Conservation (phyloP, 2,113 vertebrate genomes). For the Glaucomys volans region DNA sequence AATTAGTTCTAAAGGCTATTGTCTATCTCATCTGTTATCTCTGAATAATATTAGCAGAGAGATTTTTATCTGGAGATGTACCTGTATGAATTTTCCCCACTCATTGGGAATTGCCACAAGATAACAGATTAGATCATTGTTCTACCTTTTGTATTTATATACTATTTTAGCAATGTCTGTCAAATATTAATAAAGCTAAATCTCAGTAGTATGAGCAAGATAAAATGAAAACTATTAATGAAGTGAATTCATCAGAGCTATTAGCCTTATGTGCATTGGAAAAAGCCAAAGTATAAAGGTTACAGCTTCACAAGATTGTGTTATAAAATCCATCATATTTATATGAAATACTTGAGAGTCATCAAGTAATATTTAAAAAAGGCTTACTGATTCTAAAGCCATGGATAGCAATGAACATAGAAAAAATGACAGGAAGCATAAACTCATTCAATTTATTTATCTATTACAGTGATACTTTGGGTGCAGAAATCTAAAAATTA, state of each 20-base stretch:
- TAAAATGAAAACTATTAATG: conserved; percentile 83
- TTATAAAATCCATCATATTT: background rate
- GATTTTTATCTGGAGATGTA: conserved; percentile 30
- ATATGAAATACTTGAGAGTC: background rate
- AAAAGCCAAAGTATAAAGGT: background rate
- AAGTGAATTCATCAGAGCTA: conserved; percentile 75
- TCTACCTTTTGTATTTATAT: conserved; percentile 73
- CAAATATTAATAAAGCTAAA: conserved; percentile 82
- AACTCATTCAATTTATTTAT: background rate
- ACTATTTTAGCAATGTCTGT: conserved; percentile 74
- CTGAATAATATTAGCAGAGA: conserved; percentile 9
- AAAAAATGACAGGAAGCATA: background rate
- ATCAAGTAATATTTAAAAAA: background rate
- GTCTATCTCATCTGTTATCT: conserved; percentile 14
- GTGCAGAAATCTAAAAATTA: background rate
- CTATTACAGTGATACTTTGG: background rate
- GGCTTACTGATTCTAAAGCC: background rate
- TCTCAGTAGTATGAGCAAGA: conserved; percentile 75
- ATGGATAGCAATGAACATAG: background rate
- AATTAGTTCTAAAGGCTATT: conserved; percentile 13
- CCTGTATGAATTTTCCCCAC: conserved; percentile 12
- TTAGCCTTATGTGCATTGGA: conserved; percentile 69
- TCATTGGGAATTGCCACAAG: background rate
- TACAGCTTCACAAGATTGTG: background rate
- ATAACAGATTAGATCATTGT: conserved; percentile 73